These are phyloP conservation scores for Drosophila leontia DNA, from an alignment of 1,140 invertebrate species.

Conservation along the genomic window DNA sequence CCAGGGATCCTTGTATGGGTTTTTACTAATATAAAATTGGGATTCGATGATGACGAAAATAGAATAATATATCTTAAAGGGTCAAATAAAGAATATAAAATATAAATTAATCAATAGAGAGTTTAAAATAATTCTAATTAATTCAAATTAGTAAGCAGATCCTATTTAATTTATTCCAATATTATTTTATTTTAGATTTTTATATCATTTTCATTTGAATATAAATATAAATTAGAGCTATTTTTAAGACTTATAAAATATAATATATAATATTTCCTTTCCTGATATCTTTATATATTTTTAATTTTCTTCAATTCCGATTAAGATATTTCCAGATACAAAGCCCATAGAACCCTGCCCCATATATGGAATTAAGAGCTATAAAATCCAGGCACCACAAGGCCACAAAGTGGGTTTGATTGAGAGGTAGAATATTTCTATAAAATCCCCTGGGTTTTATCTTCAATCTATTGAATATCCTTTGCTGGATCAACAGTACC, in stretches of 20 bases:
- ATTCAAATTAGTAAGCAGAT: neutral
- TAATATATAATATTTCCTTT: neutral
- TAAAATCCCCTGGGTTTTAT: slow-evolving; percentile 21
- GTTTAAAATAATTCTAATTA: neutral
- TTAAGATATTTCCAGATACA: slow-evolving; percentile 1
- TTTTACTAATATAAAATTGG: neutral
- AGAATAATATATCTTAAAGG: neutral
- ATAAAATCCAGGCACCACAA: neutral
- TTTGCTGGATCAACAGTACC: slow-evolving; percentile 41
- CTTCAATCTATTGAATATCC: slow-evolving; percentile 33
- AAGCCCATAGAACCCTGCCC: neutral
- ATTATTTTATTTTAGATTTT: neutral
- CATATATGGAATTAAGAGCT: slow-evolving; percentile 11
- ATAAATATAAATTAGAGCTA: neutral
- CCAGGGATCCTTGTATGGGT: neutral
- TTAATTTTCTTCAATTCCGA: neutral
- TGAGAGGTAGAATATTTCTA: slow-evolving; percentile 21
- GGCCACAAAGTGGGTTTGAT: slow-evolving; percentile 14
- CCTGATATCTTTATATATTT: neutral
- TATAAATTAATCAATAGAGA: neutral
- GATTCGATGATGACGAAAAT: neutral
- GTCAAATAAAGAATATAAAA: too few species aligned
- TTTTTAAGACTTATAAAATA: neutral
- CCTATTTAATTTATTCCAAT: neutral
- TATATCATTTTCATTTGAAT: too few species aligned